Percentiles rank a stretch among this genome's conserved stretches.
These are phyloP conservation scores for Pinna nobilis DNA, from an alignment of 1,140 invertebrate species.

Conservation along the genomic window DNA sequence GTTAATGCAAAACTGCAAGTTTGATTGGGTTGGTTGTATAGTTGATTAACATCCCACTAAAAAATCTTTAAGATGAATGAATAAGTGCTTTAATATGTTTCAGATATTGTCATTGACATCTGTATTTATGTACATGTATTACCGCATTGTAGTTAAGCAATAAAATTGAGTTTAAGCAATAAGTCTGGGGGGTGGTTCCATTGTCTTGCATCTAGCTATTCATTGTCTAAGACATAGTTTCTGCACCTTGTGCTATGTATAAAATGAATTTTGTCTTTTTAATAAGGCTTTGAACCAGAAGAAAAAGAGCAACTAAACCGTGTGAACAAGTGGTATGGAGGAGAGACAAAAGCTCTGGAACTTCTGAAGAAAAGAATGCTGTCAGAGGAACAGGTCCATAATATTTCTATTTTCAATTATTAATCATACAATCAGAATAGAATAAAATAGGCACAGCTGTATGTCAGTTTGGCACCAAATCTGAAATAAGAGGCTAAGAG, in stretches of 20 bases:
- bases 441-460: no score
- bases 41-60: not conserved
- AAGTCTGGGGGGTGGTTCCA: no score
- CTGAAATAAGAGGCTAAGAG: no score
- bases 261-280: no score
- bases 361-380: constrained; percentile 56
- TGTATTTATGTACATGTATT: not conserved
- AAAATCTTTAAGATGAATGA: not conserved
- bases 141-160: no score
- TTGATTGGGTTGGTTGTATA: not conserved
- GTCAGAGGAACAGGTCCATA: constrained; percentile 60
- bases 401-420: no score
- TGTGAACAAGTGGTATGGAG: constrained; percentile 63
- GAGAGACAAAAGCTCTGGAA: constrained; percentile 64
- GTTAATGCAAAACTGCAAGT: not conserved
- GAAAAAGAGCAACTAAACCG: constrained; percentile 59
- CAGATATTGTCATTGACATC: constrained; percentile 14
- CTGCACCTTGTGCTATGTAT: no score
- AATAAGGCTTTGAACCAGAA: constrained; percentile 58
- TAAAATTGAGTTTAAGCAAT: no score
- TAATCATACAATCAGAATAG: no score
- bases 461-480: no score
- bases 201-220: no score
- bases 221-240: no score
- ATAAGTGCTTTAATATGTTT: not conserved